A percentile compares a stretch with the other conserved stretches of the same genome.
These are phyloP conservation scores for Pseudochirops cupreus DNA, from an alignment of 2,797 vertebrate genomes.

Conservation along the genomic window DNA sequence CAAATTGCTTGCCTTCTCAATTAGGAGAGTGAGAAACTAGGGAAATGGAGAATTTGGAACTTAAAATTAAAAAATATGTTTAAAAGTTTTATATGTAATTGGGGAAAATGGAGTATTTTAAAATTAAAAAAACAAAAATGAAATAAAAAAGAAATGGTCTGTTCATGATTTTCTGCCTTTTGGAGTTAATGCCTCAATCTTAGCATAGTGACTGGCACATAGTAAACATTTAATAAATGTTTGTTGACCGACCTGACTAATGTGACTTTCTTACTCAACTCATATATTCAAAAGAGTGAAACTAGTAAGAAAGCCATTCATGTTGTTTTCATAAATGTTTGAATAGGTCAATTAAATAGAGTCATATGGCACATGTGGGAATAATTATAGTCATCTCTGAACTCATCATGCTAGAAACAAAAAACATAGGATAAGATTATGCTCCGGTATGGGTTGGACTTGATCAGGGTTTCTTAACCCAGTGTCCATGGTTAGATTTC, in stretches of 20 bases:
- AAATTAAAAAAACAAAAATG: not conserved
- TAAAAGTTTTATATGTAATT: not conserved
- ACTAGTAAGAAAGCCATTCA: not conserved
- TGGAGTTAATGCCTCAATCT: not conserved
- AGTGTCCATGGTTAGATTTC: not conserved
- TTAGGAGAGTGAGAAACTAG: not conserved
- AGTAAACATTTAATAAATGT: not conserved
- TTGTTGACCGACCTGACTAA: not conserved
- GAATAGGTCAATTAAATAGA: not conserved
- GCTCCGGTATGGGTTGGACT: not conserved
- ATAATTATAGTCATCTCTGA: conserved; percentile 36
- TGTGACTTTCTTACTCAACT: not conserved
- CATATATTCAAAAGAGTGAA: not conserved
- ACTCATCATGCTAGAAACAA: conserved; percentile 5
- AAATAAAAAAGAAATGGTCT: not conserved
- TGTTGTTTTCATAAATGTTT: not conserved
- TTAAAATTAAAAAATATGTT: not conserved
- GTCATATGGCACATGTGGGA: not conserved
- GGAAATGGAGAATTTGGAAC: no score
- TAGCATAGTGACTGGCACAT: not conserved
- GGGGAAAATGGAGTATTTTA: not conserved
- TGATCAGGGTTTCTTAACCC: not conserved
- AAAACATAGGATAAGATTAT: conserved; percentile 14
- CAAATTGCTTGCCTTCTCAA: not conserved
- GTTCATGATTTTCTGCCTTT: no score